Percentiles rank a stretch among this genome's conserved stretches.
These are phyloP conservation scores for Drosophila pseudotakahashii DNA, from an alignment of 2,888 invertebrate species.

Conservation along the genomic window DNA sequence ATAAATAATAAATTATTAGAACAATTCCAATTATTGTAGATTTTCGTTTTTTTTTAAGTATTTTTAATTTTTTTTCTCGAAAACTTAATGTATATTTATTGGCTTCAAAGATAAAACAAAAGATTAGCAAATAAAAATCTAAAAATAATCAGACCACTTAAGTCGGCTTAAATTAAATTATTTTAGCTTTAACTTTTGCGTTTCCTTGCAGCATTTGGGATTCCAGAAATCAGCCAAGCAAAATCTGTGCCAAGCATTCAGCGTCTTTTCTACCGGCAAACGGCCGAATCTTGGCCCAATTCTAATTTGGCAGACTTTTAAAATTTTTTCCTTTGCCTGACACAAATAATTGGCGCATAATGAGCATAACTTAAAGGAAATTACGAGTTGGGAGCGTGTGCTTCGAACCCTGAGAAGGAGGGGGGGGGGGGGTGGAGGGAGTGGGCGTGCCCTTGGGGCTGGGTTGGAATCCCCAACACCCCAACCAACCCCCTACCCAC, in stretches of 20 bases:
- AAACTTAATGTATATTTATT: no score
- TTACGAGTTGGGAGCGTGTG: constrained; percentile 64
- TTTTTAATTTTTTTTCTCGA: no score
- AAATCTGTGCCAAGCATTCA: constrained; percentile 43
- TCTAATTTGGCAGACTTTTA: constrained; percentile 36
- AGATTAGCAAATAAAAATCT: no score
- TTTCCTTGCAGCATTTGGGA: not conserved
- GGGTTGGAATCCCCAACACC: not conserved
- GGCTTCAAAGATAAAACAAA: no score
- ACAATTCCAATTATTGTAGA: no score
- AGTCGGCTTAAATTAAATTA: not conserved
- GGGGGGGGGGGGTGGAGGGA: not conserved
- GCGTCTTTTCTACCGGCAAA: constrained; percentile 4
- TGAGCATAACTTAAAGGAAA: constrained; percentile 75
- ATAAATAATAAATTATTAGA: no score
- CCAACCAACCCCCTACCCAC: not conserved
- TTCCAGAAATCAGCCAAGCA: constrained; percentile 28
- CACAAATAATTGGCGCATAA: constrained; percentile 78
- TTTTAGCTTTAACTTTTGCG: not conserved
- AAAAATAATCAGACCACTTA: no score
- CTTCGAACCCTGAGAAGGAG: constrained; percentile 47
- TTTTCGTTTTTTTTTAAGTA: no score
- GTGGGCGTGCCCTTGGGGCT: constrained; percentile 6
- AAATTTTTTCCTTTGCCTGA: constrained; percentile 45
- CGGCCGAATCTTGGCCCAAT: constrained; percentile 28